phyloP scores from a whole-genome alignment of 2,797 vertebrate species.

The Scleropages formosus region DNA sequence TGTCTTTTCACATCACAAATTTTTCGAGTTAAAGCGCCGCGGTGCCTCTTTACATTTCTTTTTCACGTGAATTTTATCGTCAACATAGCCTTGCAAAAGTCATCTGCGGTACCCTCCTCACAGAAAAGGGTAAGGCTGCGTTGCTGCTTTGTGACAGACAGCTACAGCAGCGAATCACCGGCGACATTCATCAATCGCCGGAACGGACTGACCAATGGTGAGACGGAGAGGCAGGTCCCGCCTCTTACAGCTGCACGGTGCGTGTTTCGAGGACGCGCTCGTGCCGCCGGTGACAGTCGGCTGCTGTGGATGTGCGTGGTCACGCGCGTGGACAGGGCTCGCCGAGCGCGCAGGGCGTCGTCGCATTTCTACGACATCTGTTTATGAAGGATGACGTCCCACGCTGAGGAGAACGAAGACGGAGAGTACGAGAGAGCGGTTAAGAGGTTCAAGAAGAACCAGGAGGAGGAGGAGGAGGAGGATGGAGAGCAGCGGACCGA shows the following conservation, averaged over 20 bases:
- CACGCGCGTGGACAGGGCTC: neutral
- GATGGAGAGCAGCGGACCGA: constrained; percentile 64
- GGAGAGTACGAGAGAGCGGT: constrained; percentile 76
- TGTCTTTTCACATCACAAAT: no score
- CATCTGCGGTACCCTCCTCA: neutral
- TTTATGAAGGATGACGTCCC: constrained; percentile 46
- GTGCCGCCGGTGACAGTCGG: constrained; percentile 25
- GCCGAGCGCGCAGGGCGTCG: neutral
- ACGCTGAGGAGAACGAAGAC: constrained; percentile 67
- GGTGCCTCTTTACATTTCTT: no score
- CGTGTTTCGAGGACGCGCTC: constrained; percentile 25
- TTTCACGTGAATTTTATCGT: no score
- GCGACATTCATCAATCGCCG: neutral
- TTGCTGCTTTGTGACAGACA: constrained; percentile 22
- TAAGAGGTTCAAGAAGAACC: constrained; percentile 74
- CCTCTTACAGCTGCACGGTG: constrained; percentile 35
- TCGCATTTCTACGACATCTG: neutral
- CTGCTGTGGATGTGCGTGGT: constrained; percentile 20
- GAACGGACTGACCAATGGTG: constrained; percentile 30
- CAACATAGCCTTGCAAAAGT: neutral
- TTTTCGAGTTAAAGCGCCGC: no score
- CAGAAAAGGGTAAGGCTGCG: neutral
- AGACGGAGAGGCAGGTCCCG: constrained; percentile 21
- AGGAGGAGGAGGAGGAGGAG: constrained; percentile 74
- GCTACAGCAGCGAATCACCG: constrained; percentile 8